phyloP scores from a whole-genome alignment of 2,888 invertebrate species.

The Acanthoscelides obtectus region DNA sequence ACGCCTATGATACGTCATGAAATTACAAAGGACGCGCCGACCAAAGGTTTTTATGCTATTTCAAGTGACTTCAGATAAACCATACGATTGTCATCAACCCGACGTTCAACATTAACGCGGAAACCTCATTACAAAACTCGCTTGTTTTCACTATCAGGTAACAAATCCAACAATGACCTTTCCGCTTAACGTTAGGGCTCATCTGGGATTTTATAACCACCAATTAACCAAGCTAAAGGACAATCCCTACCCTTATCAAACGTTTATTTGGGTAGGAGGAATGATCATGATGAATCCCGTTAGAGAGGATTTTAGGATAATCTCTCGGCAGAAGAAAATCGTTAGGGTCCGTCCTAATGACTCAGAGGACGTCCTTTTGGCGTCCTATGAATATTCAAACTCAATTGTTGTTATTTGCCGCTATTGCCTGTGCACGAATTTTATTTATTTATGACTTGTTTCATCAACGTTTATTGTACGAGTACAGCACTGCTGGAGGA shows the following conservation, averaged over 20 bases:
- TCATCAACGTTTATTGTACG: neutral
- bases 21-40: no score
- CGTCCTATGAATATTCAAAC: neutral
- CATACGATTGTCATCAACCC: no score
- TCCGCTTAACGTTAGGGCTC: neutral
- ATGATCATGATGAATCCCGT: neutral
- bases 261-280: neutral
- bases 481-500: neutral
- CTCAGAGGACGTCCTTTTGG: neutral
- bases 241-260: neutral
- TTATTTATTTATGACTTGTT: neutral
- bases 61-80: no score
- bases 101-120: no score
- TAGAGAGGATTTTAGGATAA: neutral
- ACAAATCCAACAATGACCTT: neutral
- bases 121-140: no score
- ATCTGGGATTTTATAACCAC: neutral
- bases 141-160: no score
- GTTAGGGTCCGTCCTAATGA: neutral
- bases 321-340: neutral
- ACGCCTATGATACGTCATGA: no score
- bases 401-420: neutral
- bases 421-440: neutral
- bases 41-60: no score
- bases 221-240: neutral